Conservation (phyloP, 2,113 vertebrate species). For the Salminus brasiliensis region DNA sequence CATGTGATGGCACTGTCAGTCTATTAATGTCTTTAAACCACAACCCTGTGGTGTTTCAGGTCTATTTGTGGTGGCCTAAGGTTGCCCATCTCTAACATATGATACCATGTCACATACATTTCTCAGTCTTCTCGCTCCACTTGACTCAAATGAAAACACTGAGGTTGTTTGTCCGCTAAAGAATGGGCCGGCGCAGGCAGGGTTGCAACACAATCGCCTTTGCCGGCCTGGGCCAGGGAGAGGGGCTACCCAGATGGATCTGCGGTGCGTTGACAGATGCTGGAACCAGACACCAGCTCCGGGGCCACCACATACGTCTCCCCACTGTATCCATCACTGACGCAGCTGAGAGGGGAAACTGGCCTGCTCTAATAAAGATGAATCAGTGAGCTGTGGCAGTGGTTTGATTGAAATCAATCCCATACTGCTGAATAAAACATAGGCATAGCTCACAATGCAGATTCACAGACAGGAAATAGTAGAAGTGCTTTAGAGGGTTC, state of each 20-base stretch:
- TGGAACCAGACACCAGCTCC: slow-evolving; percentile 33
- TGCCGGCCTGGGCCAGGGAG: neutral
- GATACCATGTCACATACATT: neutral
- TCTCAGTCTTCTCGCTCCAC: neutral
- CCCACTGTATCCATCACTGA: slow-evolving; percentile 23
- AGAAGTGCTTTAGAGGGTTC: neutral
- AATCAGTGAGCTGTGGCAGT: slow-evolving; percentile 23
- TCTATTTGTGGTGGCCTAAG: neutral
- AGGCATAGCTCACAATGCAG: slow-evolving; percentile 1
- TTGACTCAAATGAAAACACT: slow-evolving; percentile 9
- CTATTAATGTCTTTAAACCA: neutral
- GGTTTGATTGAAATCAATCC: slow-evolving; percentile 49
- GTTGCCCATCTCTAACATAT: neutral
- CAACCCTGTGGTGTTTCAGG: neutral
- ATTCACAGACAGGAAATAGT: slow-evolving; percentile 3
- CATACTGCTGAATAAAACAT: slow-evolving; percentile 48
- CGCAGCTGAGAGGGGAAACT: slow-evolving; percentile 4
- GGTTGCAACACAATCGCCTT: slow-evolving; percentile 12
- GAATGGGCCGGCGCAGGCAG: slow-evolving; percentile 17
- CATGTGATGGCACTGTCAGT: neutral
- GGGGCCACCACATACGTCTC: slow-evolving; percentile 31
- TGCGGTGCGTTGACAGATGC: slow-evolving; percentile 41
- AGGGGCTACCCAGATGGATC: slow-evolving; percentile 38
- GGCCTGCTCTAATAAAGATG: slow-evolving; percentile 12
- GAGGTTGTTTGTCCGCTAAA: neutral